Conservation (phyloP, 2,797 vertebrate species). For the Aeoliscus strigatus region DNA sequence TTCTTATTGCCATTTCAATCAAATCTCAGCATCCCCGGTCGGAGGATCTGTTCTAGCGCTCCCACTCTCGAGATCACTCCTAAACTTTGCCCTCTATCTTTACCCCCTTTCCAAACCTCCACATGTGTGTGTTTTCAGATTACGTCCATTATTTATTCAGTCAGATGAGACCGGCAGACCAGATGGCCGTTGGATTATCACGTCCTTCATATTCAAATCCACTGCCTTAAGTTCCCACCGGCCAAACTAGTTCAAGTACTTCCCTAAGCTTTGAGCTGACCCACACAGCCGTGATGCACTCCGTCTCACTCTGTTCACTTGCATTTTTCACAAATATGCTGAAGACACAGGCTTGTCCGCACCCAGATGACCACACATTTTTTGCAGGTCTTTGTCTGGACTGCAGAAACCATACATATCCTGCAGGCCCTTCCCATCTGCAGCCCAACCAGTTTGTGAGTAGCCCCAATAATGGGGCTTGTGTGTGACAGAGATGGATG, state of each 20-base stretch:
- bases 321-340: slow-evolving; percentile 39
- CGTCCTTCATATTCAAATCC: slow-evolving; percentile 79
- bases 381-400: slow-evolving; percentile 67
- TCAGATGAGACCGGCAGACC: slow-evolving; percentile 72
- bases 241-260: slow-evolving; percentile 65
- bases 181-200: slow-evolving; percentile 80
- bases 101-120: slow-evolving; percentile 47
- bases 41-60: slow-evolving; percentile 37
- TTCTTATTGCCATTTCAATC: slow-evolving; percentile 78
- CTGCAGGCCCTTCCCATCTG: slow-evolving; percentile 78
- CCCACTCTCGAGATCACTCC: slow-evolving; percentile 34
- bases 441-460: slow-evolving; percentile 71
- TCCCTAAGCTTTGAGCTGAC: slow-evolving; percentile 43
- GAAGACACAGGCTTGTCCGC: slow-evolving; percentile 49
- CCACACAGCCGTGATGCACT: slow-evolving; percentile 23
- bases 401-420: slow-evolving; percentile 72
- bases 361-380: slow-evolving; percentile 61
- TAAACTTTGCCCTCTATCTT: slow-evolving; percentile 63
- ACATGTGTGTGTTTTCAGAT: slow-evolving; percentile 77
- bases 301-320: slow-evolving; percentile 33
- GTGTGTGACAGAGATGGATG: slow-evolving; percentile 84
- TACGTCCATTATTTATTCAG: slow-evolving; percentile 75
- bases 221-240: slow-evolving; percentile 65
- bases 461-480: slow-evolving; percentile 79
- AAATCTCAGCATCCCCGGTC: slow-evolving; percentile 65